These are phyloP conservation scores for Chloromyia formosa DNA, from an alignment of 2,888 invertebrate species.

Conservation along the genomic window DNA sequence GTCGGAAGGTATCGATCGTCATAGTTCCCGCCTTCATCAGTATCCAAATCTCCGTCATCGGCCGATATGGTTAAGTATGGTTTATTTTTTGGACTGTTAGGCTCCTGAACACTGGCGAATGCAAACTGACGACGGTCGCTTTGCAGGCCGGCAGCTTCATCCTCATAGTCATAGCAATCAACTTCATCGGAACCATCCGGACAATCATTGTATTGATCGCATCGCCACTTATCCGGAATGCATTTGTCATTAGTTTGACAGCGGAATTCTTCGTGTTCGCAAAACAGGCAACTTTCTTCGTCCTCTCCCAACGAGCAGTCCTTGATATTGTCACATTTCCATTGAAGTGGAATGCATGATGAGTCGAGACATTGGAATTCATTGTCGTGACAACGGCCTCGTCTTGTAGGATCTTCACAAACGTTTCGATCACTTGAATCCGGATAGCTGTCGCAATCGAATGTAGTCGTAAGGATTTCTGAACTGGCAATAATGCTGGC, in stretches of 20 bases:
- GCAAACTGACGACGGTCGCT: slow-evolving; percentile 60
- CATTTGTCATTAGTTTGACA: slow-evolving; percentile 66
- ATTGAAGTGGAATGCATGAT: slow-evolving; percentile 70
- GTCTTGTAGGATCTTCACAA: slow-evolving; percentile 67
- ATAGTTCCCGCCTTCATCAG: slow-evolving; percentile 42
- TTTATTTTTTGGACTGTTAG: slow-evolving; percentile 56
- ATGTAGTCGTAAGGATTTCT: slow-evolving; percentile 66
- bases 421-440: slow-evolving; percentile 65
- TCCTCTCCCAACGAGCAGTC: slow-evolving; percentile 65
- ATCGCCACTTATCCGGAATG: slow-evolving; percentile 69
- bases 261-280: slow-evolving; percentile 65
- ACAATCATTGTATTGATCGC: slow-evolving; percentile 72
- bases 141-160: slow-evolving; percentile 56
- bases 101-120: slow-evolving; percentile 60
- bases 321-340: slow-evolving; percentile 67
- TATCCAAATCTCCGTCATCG: slow-evolving; percentile 53
- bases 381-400: slow-evolving; percentile 66
- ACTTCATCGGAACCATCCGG: slow-evolving; percentile 71
- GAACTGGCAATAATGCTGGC: slow-evolving; percentile 69
- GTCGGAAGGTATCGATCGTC: slow-evolving; percentile 48
- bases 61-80: slow-evolving; percentile 53
- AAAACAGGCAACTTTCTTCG: slow-evolving; percentile 64
- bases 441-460: slow-evolving; percentile 71
- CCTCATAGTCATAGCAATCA: slow-evolving; percentile 64
- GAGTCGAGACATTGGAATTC: slow-evolving; percentile 70